Evolutionary conservation across 2,113 vertebrate species (phyloP).

Genomic region (Syrrhaptes paradoxus): DNA sequence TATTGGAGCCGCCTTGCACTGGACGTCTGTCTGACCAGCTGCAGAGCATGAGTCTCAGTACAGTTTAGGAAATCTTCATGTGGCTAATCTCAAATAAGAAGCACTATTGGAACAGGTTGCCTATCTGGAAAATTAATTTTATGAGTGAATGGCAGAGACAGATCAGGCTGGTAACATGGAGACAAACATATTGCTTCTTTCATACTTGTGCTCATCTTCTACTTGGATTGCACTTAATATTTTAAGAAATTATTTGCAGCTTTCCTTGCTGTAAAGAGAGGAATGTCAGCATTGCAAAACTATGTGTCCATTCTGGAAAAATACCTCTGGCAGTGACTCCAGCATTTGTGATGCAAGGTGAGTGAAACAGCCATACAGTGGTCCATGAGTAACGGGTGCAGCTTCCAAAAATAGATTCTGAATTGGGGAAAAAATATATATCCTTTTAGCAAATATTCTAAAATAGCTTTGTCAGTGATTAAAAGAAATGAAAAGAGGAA

Average conservation of each 20-base stretch:
- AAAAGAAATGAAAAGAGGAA: slow-evolving; percentile 35
- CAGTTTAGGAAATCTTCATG: background rate
- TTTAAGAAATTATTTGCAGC: background rate
- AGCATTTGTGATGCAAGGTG: background rate
- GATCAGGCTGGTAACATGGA: background rate
- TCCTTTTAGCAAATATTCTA: slow-evolving; percentile 1
- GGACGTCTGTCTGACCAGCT: background rate
- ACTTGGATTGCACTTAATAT: background rate
- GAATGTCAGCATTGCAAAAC: background rate
- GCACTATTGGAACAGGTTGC: background rate
- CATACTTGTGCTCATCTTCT: background rate
- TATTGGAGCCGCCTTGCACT: background rate
- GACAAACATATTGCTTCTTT: background rate
- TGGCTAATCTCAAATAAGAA: background rate
- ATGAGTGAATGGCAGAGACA: background rate
- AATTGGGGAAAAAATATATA: background rate
- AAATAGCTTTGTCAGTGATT: background rate
- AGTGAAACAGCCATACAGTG: background rate
- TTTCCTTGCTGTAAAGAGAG: background rate
- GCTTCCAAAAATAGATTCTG: background rate
- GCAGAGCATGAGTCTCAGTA: background rate
- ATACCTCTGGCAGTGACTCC: background rate
- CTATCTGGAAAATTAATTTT: background rate
- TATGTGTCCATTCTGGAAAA: background rate
- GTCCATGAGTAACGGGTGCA: background rate